Evolutionary conservation across 2,888 invertebrate species (phyloP).

Genomic region (Philhelius pedissequus): DNA sequence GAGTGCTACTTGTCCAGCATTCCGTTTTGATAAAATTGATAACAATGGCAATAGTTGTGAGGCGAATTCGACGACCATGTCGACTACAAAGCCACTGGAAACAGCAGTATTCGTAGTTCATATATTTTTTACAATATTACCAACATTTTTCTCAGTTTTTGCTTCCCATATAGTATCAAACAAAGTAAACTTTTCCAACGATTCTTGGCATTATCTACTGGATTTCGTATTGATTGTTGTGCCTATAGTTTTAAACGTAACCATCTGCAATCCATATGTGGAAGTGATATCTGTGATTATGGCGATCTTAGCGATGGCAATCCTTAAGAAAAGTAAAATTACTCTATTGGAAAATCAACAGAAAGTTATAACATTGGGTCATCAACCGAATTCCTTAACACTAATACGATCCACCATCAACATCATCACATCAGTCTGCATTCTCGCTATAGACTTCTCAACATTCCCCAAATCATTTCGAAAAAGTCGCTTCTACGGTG

Average conservation of each 20-base stretch:
- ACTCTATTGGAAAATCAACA: neutral
- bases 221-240: conserved; percentile 82
- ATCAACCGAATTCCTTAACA: conserved; percentile 81
- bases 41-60: conserved; percentile 10
- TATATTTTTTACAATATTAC: conserved; percentile 71
- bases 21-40: neutral
- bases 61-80: conserved; percentile 14
- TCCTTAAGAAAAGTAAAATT: neutral
- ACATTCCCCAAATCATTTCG: conserved; percentile 91
- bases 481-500: conserved; percentile 93
- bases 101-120: conserved; percentile 68
- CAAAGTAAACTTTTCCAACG: conserved; percentile 12
- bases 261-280: conserved; percentile 79
- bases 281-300: conserved; percentile 30
- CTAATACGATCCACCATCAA: conserved; percentile 85
- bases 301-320: neutral
- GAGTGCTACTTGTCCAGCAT: conserved; percentile 4
- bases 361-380: conserved; percentile 69
- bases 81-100: conserved; percentile 45
- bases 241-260: conserved; percentile 81
- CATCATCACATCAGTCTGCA: conserved; percentile 87
- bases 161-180: conserved; percentile 15
- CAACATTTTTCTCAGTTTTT: conserved; percentile 67
- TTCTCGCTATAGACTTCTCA: conserved; percentile 95
- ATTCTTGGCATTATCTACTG: conserved; percentile 74